Conservation (phyloP, 2,113 vertebrate species). For the Paradisaea rubra region DNA sequence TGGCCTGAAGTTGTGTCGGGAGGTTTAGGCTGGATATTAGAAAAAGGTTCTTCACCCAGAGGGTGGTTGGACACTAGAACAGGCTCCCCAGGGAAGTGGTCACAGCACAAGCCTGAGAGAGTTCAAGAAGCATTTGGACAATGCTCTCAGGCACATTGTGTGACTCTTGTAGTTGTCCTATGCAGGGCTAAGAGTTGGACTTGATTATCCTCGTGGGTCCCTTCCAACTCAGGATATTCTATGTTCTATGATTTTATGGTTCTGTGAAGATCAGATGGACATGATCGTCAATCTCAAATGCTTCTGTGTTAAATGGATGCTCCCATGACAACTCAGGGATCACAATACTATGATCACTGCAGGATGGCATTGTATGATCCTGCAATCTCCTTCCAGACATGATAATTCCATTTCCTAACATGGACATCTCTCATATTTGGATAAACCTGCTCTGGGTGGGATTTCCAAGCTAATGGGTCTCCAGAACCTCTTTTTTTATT, state of each 20-base stretch:
- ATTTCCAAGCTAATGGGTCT: not conserved
- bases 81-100: not conserved
- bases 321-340: not conserved
- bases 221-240: not conserved
- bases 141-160: not conserved
- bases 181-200: not conserved
- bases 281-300: not conserved
- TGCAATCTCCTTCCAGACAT: not conserved
- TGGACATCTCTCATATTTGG: rapidly evolving
- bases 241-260: not conserved
- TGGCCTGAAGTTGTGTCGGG: not conserved
- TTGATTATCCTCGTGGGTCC: not conserved
- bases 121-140: not conserved
- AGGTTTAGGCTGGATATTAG: not conserved
- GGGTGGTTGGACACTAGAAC: not conserved
- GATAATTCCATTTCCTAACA: not conserved
- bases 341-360: not conserved
- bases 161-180: not conserved
- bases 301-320: not conserved
- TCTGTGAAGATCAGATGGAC: not conserved
- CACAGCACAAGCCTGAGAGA: not conserved
- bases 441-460: not conserved
- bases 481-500: not conserved
- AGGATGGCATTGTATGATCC: not conserved
- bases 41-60: not conserved